These are phyloP conservation scores for Mirounga angustirostris DNA, from an alignment of 2,113 vertebrate species.

Conservation along the genomic window DNA sequence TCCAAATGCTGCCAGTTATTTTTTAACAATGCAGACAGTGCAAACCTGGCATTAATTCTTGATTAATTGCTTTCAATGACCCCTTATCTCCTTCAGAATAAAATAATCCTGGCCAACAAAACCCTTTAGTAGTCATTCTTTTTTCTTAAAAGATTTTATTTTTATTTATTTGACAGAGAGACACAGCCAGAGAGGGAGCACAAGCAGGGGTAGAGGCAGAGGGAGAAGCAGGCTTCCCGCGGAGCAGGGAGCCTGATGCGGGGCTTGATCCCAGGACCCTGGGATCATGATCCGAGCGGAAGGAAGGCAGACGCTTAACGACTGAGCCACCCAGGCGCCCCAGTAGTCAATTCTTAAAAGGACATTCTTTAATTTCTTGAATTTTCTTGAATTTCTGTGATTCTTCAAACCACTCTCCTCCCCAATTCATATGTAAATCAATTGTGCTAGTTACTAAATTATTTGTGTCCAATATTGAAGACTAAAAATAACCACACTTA, in stretches of 20 bases:
- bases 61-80: constrained; percentile 25
- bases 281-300: no score
- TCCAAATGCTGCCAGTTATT: background rate
- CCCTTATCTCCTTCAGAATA: constrained; percentile 17
- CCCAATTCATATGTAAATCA: background rate
- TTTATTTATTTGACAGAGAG: no score
- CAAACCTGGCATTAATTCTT: constrained; percentile 33
- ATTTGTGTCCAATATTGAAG: background rate
- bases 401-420: background rate
- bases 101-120: constrained; percentile 24
- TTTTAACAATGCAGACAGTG: background rate
- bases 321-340: no score
- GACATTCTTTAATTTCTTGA: constrained; percentile 14
- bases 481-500: constrained; percentile 60
- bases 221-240: no score
- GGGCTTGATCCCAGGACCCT: no score
- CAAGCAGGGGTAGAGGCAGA: no score
- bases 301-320: no score
- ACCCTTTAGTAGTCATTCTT: background rate
- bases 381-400: constrained; percentile 22
- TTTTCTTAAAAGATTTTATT: no score
- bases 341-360: background rate
- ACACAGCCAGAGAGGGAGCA: no score
- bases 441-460: constrained; percentile 28
- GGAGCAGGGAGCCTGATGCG: no score